A percentile compares a stretch with the other conserved stretches of the same genome.
phyloP scores from a whole-genome alignment of 2,797 vertebrate genomes.

The Dendrocincla fuliginosa region DNA sequence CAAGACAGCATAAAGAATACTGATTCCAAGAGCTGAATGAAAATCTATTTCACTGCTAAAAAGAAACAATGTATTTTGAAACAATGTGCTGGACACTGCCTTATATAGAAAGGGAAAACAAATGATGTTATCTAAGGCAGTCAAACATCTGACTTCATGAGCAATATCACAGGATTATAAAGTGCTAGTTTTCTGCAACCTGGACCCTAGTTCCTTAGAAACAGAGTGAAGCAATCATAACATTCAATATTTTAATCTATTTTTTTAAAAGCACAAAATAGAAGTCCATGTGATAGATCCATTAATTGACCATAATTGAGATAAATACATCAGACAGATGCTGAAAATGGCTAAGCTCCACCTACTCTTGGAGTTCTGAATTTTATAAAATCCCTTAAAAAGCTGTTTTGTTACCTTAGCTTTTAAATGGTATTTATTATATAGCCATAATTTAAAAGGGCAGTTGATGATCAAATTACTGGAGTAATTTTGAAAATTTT shows the following conservation, averaged over 20 bases:
- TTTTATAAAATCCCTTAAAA: neutral
- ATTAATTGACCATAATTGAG: neutral
- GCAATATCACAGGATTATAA: neutral
- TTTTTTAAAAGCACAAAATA: neutral
- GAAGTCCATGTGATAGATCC: neutral
- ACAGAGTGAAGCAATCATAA: neutral
- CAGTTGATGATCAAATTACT: neutral
- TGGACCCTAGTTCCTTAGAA: neutral
- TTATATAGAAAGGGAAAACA: neutral
- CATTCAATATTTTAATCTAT: neutral
- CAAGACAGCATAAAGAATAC: neutral
- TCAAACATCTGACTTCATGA: neutral
- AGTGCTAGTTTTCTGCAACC: neutral
- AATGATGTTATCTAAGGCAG: neutral
- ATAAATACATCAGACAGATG: neutral
- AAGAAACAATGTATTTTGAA: neutral
- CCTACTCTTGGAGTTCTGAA: neutral
- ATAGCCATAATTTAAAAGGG: neutral
- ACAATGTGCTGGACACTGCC: neutral
- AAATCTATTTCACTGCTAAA: neutral
- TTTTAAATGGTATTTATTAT: neutral
- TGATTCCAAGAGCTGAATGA: neutral
- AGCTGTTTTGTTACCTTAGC: neutral
- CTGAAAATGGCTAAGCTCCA: neutral
- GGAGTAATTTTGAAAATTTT: neutral